A percentile compares a stretch with the other conserved stretches of the same genome.
Conservation (phyloP, 2,797 vertebrate genomes). For the Natrix natrix region DNA sequence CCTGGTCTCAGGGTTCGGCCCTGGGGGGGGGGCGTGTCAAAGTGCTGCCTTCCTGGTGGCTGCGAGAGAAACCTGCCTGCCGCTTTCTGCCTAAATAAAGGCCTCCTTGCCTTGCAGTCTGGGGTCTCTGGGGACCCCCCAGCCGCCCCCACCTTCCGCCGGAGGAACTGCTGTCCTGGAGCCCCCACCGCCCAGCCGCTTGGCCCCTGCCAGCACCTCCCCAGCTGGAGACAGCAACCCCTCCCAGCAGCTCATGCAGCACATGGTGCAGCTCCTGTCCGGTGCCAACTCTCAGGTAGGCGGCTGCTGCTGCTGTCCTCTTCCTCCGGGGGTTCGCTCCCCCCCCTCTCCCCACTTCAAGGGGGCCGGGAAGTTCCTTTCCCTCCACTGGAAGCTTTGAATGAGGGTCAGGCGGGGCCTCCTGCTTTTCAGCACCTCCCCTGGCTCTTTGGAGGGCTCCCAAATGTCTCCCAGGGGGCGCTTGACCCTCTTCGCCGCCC, state of each 20-base stretch:
- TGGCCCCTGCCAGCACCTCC: conserved; percentile 72
- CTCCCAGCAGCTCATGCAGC: conserved; percentile 95
- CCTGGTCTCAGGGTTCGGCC: no score
- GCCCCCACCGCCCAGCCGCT: conserved; percentile 71
- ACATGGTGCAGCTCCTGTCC: conserved; percentile 97
- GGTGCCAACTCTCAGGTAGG: conserved; percentile 85
- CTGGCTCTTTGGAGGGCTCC: not conserved
- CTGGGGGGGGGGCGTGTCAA: not conserved
- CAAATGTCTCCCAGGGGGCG: not conserved
- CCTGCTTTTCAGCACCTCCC: not conserved
- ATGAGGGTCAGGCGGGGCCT: not conserved
- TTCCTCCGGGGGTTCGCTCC: not conserved
- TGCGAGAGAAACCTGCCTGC: no score
- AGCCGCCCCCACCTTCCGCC: conserved; percentile 67
- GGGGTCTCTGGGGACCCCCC: conserved; percentile 80
- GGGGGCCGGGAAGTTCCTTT: not conserved
- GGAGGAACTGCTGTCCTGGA: conserved; percentile 78
- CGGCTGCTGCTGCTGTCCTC: not conserved
- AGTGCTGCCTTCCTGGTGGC: not conserved
- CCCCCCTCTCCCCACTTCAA: not conserved
- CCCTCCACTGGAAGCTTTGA: not conserved
- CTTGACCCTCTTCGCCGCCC: not conserved
- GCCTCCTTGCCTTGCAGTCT: conserved; percentile 70
- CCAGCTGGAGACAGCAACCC: conserved; percentile 79
- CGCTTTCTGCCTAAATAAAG: fast-evolving